Evolutionary conservation across 2,888 invertebrate species (phyloP).

Genomic region (Tiphia femorata): DNA sequence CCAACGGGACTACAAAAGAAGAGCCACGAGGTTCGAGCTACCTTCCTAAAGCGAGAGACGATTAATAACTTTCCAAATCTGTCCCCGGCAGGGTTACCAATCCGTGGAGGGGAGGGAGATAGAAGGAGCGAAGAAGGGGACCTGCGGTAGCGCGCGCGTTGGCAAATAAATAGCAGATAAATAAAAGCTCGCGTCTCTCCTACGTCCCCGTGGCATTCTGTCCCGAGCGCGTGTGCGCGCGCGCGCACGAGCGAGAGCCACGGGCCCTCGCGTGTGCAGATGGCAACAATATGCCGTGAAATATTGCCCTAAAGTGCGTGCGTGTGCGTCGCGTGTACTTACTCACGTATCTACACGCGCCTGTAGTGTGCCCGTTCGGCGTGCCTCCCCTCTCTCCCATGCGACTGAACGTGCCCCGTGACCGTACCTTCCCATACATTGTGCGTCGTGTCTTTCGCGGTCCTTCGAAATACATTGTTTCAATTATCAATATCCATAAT

Average conservation of each 20-base stretch:
- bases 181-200: conserved; percentile 63
- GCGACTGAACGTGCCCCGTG: no score
- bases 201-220: conserved; percentile 46
- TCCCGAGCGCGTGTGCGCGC: no score
- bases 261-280: conserved; percentile 68
- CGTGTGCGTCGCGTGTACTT: conserved; percentile 17
- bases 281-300: conserved; percentile 69
- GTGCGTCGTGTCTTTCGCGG: no score
- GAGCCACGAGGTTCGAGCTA: no score
- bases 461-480: no score
- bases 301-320: conserved; percentile 56
- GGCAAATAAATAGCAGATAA: conserved; percentile 67
- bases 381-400: no score
- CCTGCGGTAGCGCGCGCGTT: conserved; percentile 59
- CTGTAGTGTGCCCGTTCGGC: no score
- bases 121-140: conserved; percentile 17
- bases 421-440: no score
- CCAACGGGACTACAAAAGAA: no score
- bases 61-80: conserved; percentile 68
- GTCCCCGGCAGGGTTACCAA: conserved; percentile 61
- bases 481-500: no score
- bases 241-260: no score
- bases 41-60: conserved; percentile 57
- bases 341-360: no score
- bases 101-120: conserved; percentile 7